Evolutionary conservation across 2,888 invertebrate species (phyloP).

Genomic region (Andrena fulva): DNA sequence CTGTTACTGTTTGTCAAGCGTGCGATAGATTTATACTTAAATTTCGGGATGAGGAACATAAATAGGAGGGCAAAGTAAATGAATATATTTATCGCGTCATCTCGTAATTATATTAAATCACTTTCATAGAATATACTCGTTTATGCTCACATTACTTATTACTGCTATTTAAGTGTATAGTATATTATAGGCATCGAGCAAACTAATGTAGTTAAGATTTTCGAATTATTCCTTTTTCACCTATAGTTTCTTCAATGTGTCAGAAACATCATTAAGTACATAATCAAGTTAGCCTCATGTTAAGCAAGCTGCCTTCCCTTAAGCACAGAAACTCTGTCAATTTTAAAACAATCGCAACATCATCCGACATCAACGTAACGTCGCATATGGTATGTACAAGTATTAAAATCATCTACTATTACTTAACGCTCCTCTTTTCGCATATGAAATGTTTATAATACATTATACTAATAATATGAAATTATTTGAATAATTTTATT

Average conservation of each 20-base stretch:
- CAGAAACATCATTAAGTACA: conserved; percentile 80
- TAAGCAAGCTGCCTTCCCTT: conserved; percentile 15
- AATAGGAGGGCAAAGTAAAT: background rate
- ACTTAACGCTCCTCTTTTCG: background rate
- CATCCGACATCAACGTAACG: conserved; percentile 63
- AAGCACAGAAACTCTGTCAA: conserved; percentile 22
- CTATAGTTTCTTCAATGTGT: conserved; percentile 81
- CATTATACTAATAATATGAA: background rate
- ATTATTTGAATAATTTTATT: background rate
- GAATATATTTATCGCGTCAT: background rate
- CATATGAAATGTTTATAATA: background rate
- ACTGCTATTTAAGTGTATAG: background rate
- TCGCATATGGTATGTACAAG: conserved; percentile 71
- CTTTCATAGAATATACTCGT: background rate
- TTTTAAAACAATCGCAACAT: conserved; percentile 43
- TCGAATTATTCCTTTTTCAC: conserved; percentile 65
- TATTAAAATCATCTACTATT: conserved; percentile 16
- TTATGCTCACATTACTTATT: background rate
- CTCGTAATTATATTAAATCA: background rate
- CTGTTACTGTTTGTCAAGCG: background rate
- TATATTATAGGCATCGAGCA: conserved; percentile 11
- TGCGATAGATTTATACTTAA: background rate
- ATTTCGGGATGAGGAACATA: background rate
- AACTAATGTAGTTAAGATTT: conserved; percentile 5
- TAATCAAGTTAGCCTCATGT: conserved; percentile 57